Conservation (phyloP, 2,888 invertebrate genomes). For the Hesperia comma region DNA sequence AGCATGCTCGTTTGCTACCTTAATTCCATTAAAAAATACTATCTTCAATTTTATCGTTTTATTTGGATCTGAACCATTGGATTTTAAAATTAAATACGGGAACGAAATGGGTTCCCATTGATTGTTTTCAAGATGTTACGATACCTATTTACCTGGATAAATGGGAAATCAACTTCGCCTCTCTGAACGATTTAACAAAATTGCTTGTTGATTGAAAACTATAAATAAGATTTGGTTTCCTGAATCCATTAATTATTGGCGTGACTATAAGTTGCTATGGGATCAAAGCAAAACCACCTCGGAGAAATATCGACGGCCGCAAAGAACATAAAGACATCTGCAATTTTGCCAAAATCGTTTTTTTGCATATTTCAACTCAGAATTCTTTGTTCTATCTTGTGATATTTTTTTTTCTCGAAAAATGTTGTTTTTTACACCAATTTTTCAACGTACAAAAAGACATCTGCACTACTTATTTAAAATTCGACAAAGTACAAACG, state of each 20-base stretch:
- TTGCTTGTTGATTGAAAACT: constrained; percentile 20
- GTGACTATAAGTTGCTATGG: background rate
- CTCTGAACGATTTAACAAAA: constrained; percentile 15
- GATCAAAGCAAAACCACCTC: too few relatives aligned
- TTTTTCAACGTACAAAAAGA: too few relatives aligned
- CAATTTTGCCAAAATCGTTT: too few relatives aligned
- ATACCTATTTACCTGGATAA: constrained; percentile 36
- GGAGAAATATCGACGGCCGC: too few relatives aligned
- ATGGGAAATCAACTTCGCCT: constrained; percentile 20
- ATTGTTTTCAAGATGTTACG: constrained; percentile 36
- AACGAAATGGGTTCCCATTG: constrained; percentile 31
- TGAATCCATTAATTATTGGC: background rate
- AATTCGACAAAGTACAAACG: too few relatives aligned
- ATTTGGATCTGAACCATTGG: constrained; percentile 33
- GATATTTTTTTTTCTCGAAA: too few relatives aligned
- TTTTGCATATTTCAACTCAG: too few relatives aligned
- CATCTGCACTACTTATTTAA: too few relatives aligned
- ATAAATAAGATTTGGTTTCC: background rate
- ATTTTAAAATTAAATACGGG: constrained; percentile 36
- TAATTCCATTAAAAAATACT: constrained; percentile 19
- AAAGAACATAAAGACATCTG: too few relatives aligned
- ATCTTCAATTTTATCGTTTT: constrained; percentile 35
- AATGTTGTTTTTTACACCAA: too few relatives aligned
- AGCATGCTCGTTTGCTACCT: too few relatives aligned
- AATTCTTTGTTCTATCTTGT: too few relatives aligned